A percentile compares a stretch with the other conserved stretches of the same genome.
These are phyloP conservation scores for Sussaba pulchella DNA, from an alignment of 2,888 invertebrate species.

Conservation along the genomic window DNA sequence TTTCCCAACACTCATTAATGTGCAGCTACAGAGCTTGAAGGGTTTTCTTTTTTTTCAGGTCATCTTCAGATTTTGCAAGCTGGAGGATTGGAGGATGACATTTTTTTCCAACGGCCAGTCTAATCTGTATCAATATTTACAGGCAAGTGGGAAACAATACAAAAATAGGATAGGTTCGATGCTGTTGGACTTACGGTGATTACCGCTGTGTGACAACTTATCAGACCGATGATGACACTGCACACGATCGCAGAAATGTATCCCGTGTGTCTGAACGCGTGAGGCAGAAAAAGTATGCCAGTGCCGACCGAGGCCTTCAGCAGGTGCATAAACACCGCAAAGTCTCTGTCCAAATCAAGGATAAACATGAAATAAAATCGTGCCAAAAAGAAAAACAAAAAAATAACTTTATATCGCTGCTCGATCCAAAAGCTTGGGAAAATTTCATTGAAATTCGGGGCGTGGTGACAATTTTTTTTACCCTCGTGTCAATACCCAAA, in stretches of 20 bases:
- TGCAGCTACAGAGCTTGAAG: too few relatives aligned
- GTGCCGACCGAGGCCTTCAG: constrained; percentile 96
- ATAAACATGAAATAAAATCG: constrained; percentile 19
- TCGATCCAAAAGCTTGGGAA: not conserved
- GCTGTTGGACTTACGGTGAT: constrained; percentile 89
- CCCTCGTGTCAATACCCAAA: too few relatives aligned
- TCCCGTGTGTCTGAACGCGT: constrained; percentile 94
- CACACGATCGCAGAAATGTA: constrained; percentile 90
- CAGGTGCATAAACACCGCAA: constrained; percentile 94
- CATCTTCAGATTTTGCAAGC: too few relatives aligned
- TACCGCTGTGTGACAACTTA: constrained; percentile 97
- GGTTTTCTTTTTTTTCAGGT: too few relatives aligned
- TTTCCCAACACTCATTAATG: too few relatives aligned
- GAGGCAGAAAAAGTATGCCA: constrained; percentile 95
- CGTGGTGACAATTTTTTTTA: too few relatives aligned
- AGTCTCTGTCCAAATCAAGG: constrained; percentile 86
- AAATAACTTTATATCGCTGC: constrained; percentile 39
- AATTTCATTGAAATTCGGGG: constrained; percentile 16
- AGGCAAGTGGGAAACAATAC: not conserved
- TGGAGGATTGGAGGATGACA: too few relatives aligned
- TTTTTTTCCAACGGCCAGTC: too few relatives aligned
- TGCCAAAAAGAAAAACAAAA: constrained; percentile 22
- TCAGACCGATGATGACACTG: constrained; percentile 91
- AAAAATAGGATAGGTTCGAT: not conserved
- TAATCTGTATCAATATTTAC: too few relatives aligned